phyloP scores from a whole-genome alignment of 2,113 vertebrate genomes.

The Phyllostomus hastatus region DNA sequence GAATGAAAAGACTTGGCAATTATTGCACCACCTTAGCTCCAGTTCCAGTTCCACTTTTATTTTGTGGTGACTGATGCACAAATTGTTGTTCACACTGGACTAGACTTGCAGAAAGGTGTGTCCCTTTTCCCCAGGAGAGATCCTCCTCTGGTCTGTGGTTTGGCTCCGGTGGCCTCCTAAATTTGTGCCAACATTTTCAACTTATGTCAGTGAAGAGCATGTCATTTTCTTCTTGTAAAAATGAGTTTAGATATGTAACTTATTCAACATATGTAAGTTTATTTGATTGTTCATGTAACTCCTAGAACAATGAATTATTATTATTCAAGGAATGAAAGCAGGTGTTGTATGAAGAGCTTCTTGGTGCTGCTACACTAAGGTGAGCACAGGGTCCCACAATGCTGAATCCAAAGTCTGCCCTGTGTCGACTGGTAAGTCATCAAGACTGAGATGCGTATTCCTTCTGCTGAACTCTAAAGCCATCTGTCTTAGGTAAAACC shows the following conservation, averaged over 20 bases:
- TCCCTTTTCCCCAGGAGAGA: neutral
- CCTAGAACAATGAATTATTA: neutral
- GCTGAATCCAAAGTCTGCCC: neutral
- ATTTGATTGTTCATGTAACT: neutral
- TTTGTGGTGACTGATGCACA: neutral
- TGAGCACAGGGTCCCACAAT: neutral
- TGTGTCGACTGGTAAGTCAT: neutral
- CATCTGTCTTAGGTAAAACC: neutral
- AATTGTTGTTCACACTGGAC: neutral
- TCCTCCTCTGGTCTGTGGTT: neutral
- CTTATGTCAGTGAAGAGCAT: neutral
- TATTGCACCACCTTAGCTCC: neutral
- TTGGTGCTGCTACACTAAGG: neutral
- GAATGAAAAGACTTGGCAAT: neutral
- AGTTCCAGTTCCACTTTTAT: neutral
- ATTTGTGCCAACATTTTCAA: neutral
- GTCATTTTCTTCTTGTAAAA: constrained; percentile 17
- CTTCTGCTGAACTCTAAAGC: neutral
- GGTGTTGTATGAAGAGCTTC: neutral
- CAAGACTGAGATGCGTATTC: neutral
- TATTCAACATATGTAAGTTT: neutral
- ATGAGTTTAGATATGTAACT: constrained; percentile 20
- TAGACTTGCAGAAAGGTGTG: neutral
- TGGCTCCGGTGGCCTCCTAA: neutral
- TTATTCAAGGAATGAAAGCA: neutral